Evolutionary conservation across 2,113 vertebrate species (phyloP), one percentile per base, ranked within the genome.

Genomic region (Callorhinus ursinus): DNA sequence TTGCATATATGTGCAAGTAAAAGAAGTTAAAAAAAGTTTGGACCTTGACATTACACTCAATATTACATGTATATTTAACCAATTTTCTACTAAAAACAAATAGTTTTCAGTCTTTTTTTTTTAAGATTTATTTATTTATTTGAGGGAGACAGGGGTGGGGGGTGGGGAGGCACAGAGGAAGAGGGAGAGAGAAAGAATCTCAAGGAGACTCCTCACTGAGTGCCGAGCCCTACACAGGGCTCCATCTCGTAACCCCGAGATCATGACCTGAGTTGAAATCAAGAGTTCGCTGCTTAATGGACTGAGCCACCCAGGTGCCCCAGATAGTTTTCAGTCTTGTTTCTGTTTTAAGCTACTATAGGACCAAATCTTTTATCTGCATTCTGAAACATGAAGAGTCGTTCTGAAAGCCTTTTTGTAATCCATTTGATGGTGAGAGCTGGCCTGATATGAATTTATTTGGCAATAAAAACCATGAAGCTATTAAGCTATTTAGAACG

Each of bases 341-440:
- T 87, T 69, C 81, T 79, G 36, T 69, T 93, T 95, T 94, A 80
- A 88, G 46, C 36, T 65, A 59, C 81, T 71, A 90, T 13, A 65
- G n/a, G 9, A 71, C 15, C n/a, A n/a, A 53, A 26, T 93, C 5
- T 79, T 90, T 76, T 65, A n/a, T 82, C n/a, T 55, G 46, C 28
- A n/a, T 90, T 83, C 53, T 15, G 10, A 77, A 97, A 96, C 28
- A 77, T 49, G 92, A 88, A 87, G 55, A 69, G 80, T 31, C 74
- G n/a, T 36, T 77, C 79, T 89, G 82, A 67, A 79, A 77, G 71
- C 11, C 21, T 74, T 74, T 92, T 46, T 74, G 36, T 57, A 69
- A 76, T 0, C 21, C 49, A 76, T 42, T 55, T 63, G 12, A 18
- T 83, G 22, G 22, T 57, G 79, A 96, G 93, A 74, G 36, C 46